Base-by-base conservation (phyloP, 2,888 invertebrate species). In the Cotesia congregata region DNA sequence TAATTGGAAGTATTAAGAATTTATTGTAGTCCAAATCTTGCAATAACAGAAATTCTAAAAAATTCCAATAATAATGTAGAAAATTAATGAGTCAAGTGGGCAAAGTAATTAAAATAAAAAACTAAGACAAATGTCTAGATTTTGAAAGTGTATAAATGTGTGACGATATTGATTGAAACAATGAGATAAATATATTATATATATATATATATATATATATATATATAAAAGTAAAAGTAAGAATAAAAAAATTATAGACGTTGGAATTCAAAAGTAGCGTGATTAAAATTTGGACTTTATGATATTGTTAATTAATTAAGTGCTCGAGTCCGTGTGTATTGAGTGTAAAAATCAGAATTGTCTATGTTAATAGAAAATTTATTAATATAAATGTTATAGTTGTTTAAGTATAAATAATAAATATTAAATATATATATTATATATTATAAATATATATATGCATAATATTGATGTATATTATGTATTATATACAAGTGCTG, bases 41-140 rank as follows among this genome's bases (percentile, higher is more conserved):
- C 85, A 85, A 85, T 85, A 85, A 85, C 83, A 81, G 81, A 83
- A 84, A 85, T 85, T 85, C 85, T 85, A 85, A 85, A 85, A 81
- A 76, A 82, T 84, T 83, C 80, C 81, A 80, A 82, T 79, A 78
- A 85, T 82, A 82, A 80, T 61, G 30, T 38, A 65, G 7, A 67
- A 61, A 6, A 17, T 74, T 12, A 72, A 39, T 67, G 38, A 73
- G 12, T 38, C 64, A 40, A 62, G 67, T 59, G 62, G 70, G 40
- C 71, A 77, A 60, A 60, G 67, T n/a, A 75, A 72, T 12, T 75
- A 75, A 74, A 68, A 74, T 75, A 77, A 77, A 67, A 75, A 78
- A 67, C 38, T 12, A 68, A 69, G 61, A 15, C 38, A 73, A 59
- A 67, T 30, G 39, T 67, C 12, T 50, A 50, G 50, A 12, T 50